phyloP scores from a whole-genome alignment of 2,888 invertebrate genomes.

The Scaptomyza polygonia region DNA sequence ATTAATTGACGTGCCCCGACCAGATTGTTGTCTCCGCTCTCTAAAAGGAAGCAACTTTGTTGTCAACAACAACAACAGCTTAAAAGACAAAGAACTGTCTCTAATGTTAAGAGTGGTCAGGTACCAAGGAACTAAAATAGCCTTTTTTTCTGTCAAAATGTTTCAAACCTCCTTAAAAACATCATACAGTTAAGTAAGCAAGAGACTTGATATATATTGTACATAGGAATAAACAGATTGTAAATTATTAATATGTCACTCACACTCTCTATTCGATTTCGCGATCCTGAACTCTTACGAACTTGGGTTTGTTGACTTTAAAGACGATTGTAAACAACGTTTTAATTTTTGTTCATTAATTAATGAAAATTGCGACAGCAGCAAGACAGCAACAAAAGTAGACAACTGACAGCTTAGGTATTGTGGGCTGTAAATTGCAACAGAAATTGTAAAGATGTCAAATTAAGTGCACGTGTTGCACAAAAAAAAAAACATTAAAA shows the following conservation, averaged over 20 bases:
- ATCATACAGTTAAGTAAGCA: too few relatives aligned
- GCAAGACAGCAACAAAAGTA: not conserved
- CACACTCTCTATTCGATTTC: conserved; percentile 21
- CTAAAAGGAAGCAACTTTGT: conserved; percentile 21
- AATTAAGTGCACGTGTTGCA: conserved; percentile 1
- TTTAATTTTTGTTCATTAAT: conserved; percentile 34
- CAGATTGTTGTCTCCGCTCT: conserved; percentile 18
- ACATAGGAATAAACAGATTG: not conserved
- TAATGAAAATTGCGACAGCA: conserved; percentile 40
- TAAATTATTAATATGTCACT: conserved; percentile 18
- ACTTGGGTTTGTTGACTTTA: conserved; percentile 44
- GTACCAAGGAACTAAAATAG: too few relatives aligned
- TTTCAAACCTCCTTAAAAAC: too few relatives aligned
- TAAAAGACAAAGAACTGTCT: not conserved
- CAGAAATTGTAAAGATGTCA: not conserved
- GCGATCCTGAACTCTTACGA: conserved; percentile 16
- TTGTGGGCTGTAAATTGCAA: not conserved
- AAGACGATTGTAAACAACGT: conserved; percentile 34
- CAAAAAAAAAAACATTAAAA: not conserved
- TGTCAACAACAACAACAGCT: conserved; percentile 11
- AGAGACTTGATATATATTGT: too few relatives aligned
- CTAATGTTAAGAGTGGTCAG: not conserved
- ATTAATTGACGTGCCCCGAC: conserved; percentile 55
- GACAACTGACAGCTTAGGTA: conserved; percentile 2
- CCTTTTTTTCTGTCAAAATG: too few relatives aligned